Percentiles rank a stretch among this genome's conserved stretches.
Evolutionary conservation across 2,888 invertebrate genomes (phyloP).

Genomic region (Agrotis ipsilon): DNA sequence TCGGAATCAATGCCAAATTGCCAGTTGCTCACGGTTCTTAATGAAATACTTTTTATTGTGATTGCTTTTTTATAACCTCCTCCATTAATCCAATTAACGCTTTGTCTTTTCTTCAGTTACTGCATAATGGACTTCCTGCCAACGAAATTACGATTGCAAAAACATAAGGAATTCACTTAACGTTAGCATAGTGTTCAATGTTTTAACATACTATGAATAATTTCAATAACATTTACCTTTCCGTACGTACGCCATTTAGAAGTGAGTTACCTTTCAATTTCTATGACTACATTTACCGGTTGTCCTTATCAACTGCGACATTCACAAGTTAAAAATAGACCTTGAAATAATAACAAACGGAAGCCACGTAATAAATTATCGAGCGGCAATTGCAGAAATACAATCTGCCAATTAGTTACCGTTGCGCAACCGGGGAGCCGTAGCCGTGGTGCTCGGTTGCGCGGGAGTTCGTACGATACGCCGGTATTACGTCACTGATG

Average conservation of each 20-base stretch:
- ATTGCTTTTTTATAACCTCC: constrained; percentile 39
- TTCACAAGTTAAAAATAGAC: constrained; percentile 41
- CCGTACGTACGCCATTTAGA: not conserved
- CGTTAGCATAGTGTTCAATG: constrained; percentile 18
- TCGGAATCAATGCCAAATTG: constrained; percentile 1
- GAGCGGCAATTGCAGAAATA: constrained; percentile 60
- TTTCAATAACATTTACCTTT: constrained; percentile 26
- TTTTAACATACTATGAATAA: constrained; percentile 33
- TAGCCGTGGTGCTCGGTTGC: constrained; percentile 44
- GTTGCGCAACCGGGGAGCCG: constrained; percentile 55
- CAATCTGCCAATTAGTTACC: constrained; percentile 63
- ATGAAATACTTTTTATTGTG: constrained; percentile 32
- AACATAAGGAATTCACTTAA: not conserved
- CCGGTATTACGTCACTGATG: constrained; percentile 52
- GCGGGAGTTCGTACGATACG: constrained; percentile 48
- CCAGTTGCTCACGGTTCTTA: not conserved
- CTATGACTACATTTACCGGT: constrained; percentile 20
- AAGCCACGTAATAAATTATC: constrained; percentile 51
- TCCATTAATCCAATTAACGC: constrained; percentile 18
- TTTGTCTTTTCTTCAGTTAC: constrained; percentile 10
- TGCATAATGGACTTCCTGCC: constrained; percentile 25
- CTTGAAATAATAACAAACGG: constrained; percentile 57
- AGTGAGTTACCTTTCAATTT: constrained; percentile 28
- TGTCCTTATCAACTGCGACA: constrained; percentile 47
- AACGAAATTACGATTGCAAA: constrained; percentile 1